Evolutionary conservation across 2,113 vertebrate species (phyloP), one percentile per base, ranked within the genome.

Genomic region (Hiodon tergisus): DNA sequence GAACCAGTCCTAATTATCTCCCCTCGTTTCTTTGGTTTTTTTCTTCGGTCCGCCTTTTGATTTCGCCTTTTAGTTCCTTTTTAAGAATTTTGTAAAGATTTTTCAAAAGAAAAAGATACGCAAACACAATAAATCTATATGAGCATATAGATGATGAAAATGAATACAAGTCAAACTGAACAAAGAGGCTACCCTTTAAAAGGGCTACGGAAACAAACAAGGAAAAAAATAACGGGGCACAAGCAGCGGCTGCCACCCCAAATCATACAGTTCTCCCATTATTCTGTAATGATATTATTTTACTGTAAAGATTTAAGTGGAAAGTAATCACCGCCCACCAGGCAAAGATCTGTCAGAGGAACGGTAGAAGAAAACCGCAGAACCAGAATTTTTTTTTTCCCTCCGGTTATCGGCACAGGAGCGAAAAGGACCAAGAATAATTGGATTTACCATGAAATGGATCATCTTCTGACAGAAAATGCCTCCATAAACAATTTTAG

Each of bases 131-230:
- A 84, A 84, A 85, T 88, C 84, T 88, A 87, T 89, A 87, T 88
- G 84, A 84, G 87, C 85, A 83, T 88, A 89, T 87, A 89, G 88
- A 88, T 85, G 77, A 80, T 87, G 79, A 84, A 82, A 82, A 80
- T 85, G 86, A 85, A 87, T 77, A 82, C 76, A 86, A 87, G 87
- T 82, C 17, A 78, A 75, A 87, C 81, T 83, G 81, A 85, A 82
- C 78, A 73, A 82, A 78, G 85, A 86, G 82, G 89, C 84, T 92
- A 85, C 91, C 90, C 91, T 92, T 92, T 90, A 91, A 92, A 92
- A 92, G 90, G 91, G 90, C 87, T 77, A 82, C 14, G 67, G 60
- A 66, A 71, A 81, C 46, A 73, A 31, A 79, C 77, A 71, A 76
- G 82, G 63, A 59, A 78, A 75, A 62, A 72, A 73, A 57, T 78